These are phyloP conservation scores for Astyanax mexicanus DNA, from an alignment of 2,797 vertebrate genomes.

Conservation along the genomic window DNA sequence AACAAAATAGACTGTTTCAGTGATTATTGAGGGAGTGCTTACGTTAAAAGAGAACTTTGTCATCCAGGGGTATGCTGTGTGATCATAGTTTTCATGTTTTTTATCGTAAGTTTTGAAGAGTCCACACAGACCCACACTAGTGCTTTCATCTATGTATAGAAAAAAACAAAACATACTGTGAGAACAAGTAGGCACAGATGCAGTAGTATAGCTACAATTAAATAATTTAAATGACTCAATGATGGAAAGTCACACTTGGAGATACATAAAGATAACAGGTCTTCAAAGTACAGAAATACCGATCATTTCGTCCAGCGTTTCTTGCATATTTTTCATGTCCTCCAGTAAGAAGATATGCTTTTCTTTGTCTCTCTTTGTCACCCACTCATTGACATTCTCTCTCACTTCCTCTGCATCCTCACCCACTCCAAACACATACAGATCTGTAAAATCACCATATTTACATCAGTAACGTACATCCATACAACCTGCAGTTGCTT, in stretches of 20 bases:
- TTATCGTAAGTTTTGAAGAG: conserved; percentile 61
- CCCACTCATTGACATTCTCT: conserved; percentile 62
- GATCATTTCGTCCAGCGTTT: conserved; percentile 71
- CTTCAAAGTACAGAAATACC: conserved; percentile 62
- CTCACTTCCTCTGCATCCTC: conserved; percentile 32
- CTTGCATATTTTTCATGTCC: conserved; percentile 49
- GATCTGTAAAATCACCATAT: conserved; percentile 59
- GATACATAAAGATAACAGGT: background rate
- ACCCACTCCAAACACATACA: conserved; percentile 77
- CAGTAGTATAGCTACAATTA: background rate
- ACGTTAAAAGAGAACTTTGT: conserved; percentile 66
- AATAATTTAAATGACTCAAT: background rate
- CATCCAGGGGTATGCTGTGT: conserved; percentile 70
- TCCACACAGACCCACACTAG: conserved; percentile 71
- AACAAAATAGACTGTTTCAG: background rate
- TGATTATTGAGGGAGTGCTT: conserved; percentile 38
- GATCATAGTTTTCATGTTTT: background rate
- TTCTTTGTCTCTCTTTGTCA: conserved; percentile 68
- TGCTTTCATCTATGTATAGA: conserved; percentile 67
- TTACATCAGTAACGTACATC: too few relatives aligned
- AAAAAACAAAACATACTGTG: conserved; percentile 1
- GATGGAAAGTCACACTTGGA: background rate
- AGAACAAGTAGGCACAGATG: background rate
- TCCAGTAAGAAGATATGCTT: conserved; percentile 66
- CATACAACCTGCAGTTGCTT: too few relatives aligned